A percentile compares a stretch with the other conserved stretches of the same genome.
Evolutionary conservation across 2,797 vertebrate genomes (phyloP).

Genomic region (Serranus cabrilla): DNA sequence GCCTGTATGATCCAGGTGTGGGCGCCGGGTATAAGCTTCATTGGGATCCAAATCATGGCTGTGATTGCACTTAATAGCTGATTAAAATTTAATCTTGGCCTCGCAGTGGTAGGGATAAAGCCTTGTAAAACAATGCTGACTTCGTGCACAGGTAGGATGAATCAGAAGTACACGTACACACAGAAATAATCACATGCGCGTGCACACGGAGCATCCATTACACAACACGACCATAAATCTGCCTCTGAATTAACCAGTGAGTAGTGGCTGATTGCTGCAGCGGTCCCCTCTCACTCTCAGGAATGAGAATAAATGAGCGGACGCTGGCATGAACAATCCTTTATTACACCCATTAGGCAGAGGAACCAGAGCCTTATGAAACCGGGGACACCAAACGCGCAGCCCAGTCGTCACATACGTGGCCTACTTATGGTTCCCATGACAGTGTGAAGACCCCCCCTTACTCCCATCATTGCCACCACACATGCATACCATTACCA

Average conservation of each 20-base stretch:
- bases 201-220: constrained; percentile 89
- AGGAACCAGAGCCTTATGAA: constrained; percentile 79
- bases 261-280: constrained; percentile 90
- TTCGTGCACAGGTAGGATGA: constrained; percentile 37
- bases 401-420: constrained; percentile 56
- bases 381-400: constrained; percentile 50
- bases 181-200: constrained; percentile 43
- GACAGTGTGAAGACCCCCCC: constrained; percentile 53
- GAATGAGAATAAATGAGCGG: constrained; percentile 95
- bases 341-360: constrained; percentile 94
- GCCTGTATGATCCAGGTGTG: constrained; percentile 77
- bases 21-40: constrained; percentile 42
- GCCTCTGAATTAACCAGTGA: constrained; percentile 91
- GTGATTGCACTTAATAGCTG: constrained; percentile 90
- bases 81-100: constrained; percentile 92
- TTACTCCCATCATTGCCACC: constrained; percentile 1
- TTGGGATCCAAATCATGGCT: constrained; percentile 47
- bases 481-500: constrained; percentile 65
- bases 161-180: constrained; percentile 25
- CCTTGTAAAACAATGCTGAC: constrained; percentile 56
- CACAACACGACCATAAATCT: constrained; percentile 92
- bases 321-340: constrained; percentile 90
- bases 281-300: constrained; percentile 88
- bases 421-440: constrained; percentile 69
- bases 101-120: constrained; percentile 85